Conservation (phyloP, 2,888 invertebrate species). For the Microplitis deprimator region DNA sequence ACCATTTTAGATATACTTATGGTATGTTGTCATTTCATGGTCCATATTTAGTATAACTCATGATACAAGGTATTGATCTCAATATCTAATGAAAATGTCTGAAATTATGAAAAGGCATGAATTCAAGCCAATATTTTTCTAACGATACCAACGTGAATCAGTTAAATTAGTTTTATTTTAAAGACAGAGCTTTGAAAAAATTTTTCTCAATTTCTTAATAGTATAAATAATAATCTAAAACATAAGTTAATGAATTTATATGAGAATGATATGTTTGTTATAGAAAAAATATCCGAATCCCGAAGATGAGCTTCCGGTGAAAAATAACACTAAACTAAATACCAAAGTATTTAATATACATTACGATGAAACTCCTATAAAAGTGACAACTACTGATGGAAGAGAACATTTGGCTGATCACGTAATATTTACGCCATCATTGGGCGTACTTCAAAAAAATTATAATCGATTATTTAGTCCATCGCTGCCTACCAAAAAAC, state of each 20-base stretch:
- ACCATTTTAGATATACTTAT: constrained; percentile 60
- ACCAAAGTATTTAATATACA: constrained; percentile 57
- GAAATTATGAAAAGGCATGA: neutral
- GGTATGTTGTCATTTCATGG: constrained; percentile 46
- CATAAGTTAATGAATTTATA: neutral
- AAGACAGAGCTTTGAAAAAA: no score
- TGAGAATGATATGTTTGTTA: neutral
- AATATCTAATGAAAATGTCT: no score
- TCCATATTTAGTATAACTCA: neutral
- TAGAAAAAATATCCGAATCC: constrained; percentile 63
- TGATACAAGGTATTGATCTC: no score
- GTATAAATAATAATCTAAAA: no score
- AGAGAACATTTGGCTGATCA: constrained; percentile 74
- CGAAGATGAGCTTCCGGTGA: constrained; percentile 57
- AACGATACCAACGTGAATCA: no score
- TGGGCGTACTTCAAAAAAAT: constrained; percentile 80
- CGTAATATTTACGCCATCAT: constrained; percentile 79
- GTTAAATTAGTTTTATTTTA: no score
- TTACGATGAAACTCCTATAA: constrained; percentile 50
- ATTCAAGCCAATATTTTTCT: neutral
- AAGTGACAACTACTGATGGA: constrained; percentile 70
- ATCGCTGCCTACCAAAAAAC: constrained; percentile 74
- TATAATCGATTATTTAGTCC: constrained; percentile 75
- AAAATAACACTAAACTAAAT: constrained; percentile 57
- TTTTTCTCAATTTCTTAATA: no score